Evolutionary conservation across 1,140 invertebrate species (phyloP).

Genomic region (Mercenaria mercenaria): DNA sequence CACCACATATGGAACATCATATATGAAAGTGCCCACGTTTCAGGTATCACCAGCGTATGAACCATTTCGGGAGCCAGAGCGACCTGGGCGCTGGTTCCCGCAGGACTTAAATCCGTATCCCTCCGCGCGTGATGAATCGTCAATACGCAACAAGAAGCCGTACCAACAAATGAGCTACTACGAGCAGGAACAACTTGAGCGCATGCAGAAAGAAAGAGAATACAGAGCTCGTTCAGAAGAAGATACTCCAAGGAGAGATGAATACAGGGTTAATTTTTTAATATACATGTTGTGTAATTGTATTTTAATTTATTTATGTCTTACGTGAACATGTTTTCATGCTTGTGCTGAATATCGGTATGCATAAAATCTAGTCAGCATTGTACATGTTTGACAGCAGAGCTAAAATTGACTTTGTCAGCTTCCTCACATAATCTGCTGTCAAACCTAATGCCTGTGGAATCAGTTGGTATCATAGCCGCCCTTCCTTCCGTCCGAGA

Average conservation of each 20-base stretch:
- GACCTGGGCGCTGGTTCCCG: not conserved
- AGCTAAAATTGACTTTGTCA: too few relatives aligned
- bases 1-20: slow-evolving; percentile 22
- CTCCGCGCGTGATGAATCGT: not conserved
- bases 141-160: not conserved
- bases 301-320: too few relatives aligned
- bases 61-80: not conserved
- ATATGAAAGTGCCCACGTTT: slow-evolving; percentile 21
- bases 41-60: slow-evolving; percentile 19
- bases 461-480: too few relatives aligned
- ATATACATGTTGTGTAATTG: too few relatives aligned
- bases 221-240: slow-evolving; percentile 22
- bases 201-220: not conserved
- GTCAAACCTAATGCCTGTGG: too few relatives aligned
- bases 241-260: not conserved
- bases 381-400: too few relatives aligned
- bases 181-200: not conserved
- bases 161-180: not conserved
- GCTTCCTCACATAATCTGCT: too few relatives aligned
- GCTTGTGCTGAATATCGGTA: too few relatives aligned
- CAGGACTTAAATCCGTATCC: slow-evolving; percentile 34
- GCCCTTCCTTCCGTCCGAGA: too few relatives aligned
- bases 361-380: too few relatives aligned
- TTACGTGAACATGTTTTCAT: too few relatives aligned
- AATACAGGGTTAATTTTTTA: slow-evolving; percentile 22